Conservation (phyloP, 35 echinoderm and acorn worm species). For the Diadema setosum region DNA sequence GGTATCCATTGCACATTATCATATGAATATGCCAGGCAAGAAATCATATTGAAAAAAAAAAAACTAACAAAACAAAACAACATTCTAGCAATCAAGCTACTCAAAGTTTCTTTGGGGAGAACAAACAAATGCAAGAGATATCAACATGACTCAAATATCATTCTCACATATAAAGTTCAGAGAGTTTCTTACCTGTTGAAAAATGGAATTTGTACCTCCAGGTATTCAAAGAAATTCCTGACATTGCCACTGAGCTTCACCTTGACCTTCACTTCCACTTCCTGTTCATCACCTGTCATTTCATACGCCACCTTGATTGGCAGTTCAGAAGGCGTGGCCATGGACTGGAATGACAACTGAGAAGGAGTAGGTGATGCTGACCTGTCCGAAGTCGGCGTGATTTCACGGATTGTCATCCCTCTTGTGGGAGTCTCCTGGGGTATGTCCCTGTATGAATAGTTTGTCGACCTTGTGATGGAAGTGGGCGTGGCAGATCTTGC, state of each 20-base stretch:
- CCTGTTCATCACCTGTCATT: slow-evolving; percentile 72
- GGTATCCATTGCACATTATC: no score
- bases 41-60: no score
- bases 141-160: no score
- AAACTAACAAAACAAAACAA: no score
- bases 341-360: not conserved
- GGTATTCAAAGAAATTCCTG: slow-evolving; percentile 85
- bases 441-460: not conserved
- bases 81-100: no score
- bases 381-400: not conserved
- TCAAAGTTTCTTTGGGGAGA: no score
- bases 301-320: slow-evolving; percentile 77
- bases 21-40: no score
- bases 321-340: slow-evolving; percentile 33
- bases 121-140: no score
- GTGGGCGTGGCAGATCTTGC: slow-evolving; percentile 12
- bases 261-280: slow-evolving; percentile 63
- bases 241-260: slow-evolving; percentile 62
- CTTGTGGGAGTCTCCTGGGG: not conserved
- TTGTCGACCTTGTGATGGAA: not conserved
- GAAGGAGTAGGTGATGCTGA: slow-evolving; percentile 35
- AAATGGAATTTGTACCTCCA: slow-evolving; percentile 93
- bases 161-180: not conserved
- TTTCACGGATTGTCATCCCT: not conserved
- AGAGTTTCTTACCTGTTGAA: slow-evolving; percentile 67